Evolutionary conservation across 2,797 vertebrate genomes (phyloP).

Genomic region (Urophycis tenuis): DNA sequence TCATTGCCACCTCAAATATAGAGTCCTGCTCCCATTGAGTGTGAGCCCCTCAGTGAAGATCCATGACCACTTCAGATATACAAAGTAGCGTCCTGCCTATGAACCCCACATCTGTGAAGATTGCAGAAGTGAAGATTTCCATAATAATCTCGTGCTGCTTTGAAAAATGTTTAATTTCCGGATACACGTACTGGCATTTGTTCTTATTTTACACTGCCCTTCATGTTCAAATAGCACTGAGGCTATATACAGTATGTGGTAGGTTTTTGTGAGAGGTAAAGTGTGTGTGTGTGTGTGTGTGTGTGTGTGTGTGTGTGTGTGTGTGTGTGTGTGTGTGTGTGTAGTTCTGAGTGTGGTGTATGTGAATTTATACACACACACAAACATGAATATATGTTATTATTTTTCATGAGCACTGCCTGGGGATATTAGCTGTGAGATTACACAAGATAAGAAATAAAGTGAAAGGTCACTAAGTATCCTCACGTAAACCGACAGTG

Average conservation of each 20-base stretch:
- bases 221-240: neutral
- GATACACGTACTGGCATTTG: neutral
- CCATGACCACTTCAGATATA: too few relatives aligned
- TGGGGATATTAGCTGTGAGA: neutral
- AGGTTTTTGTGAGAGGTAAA: neutral
- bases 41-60: neutral
- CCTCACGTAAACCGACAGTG: neutral
- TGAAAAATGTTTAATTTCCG: neutral
- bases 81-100: neutral
- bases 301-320: neutral
- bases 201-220: neutral
- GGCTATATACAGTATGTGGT: neutral
- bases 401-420: neutral
- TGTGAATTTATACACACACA: neutral
- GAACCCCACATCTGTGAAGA: neutral
- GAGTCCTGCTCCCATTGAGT: neutral
- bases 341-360: neutral
- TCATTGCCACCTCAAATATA: conserved; percentile 16
- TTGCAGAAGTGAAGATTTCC: neutral
- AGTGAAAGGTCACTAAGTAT: neutral
- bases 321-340: neutral
- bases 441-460: neutral
- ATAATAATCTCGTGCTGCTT: neutral
- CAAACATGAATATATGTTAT: neutral
- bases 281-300: neutral